Base-by-base conservation (phyloP, 2,797 vertebrate species). In the Tenualosa thibaudeaui region DNA sequence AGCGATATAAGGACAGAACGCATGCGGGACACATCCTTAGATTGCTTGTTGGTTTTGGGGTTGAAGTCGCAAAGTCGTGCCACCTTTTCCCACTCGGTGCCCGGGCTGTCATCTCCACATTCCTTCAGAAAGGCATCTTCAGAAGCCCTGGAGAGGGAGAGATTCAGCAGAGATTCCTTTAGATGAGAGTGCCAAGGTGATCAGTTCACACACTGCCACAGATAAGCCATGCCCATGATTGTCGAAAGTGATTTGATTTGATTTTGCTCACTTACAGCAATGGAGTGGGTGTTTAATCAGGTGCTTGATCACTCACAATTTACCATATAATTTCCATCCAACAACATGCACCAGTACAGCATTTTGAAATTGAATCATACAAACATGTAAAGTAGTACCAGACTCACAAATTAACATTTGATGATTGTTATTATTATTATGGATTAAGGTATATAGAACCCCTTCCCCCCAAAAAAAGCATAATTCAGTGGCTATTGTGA, bases 21-120 rank as follows among this genome's bases (percentile, higher is more conserved):
- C 97, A 99, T 98, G 83, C 98, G 97, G 0, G 98, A 99, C 85
- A 99, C 97, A 37, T 99, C 98, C 95, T 99, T 99, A 78, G 96
- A 97, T 91, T 98, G 94, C 88, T 95, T 95, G 95, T 97, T 99
- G 95, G 97, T 99, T 94, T 99, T 99, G 81, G 98, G 98, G 86
- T 99, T 99, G 95, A 99, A 99, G 94, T 99, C 98, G 60, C 98
- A 99, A 82, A 99, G 97, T 81, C 97, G 97, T 54, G 97, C 98
- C 86, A 99, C 98, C 88, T 97, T 96, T 91, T 99, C 98, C 98
- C 98, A 99, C 90, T 97, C 97, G 0, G 97, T 94, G 87, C 97
- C 98, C 0, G 98, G 96, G 17, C 93, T 94, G 82, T 98, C 96
- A 85, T 97, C 96, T 81, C 98, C 97, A 40, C 91, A 95, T 89